Evolutionary conservation across 2,797 vertebrate genomes (phyloP), one percentile per base, ranked within the genome.

Genomic region (Bradypodion pumilum): DNA sequence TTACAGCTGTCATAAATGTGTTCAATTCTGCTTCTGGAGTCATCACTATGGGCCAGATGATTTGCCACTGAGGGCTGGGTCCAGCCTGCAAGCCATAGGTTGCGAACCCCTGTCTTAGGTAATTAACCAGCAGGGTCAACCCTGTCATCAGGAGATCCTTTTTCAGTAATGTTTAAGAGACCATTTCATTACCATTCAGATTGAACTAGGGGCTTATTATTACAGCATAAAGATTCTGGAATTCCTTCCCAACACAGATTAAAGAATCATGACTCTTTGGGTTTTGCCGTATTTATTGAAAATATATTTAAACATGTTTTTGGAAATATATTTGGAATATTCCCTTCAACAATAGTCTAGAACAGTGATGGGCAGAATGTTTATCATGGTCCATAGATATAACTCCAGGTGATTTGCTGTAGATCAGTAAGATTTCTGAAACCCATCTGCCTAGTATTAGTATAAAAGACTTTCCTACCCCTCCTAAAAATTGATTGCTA

Each of bases 301-400:
- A 12, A 65, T n/a, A 8, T 65, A 65, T 68, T 68, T 68, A 32
- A 21, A 37, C 16, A 9, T 35, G 6, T 16, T 56, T 56, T 56
- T 15, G 10, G 21, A n/a, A n/a, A n/a, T n/a, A n/a, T n/a, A n/a
- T n/a, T n/a, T n/a, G n/a, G n/a, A n/a, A n/a, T n/a, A n/a, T n/a
- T n/a, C 12, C 56, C 75, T 68, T 66, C 19, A 68, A 37, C 19
- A 5, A 32, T 68, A 16, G 32, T 21, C 32, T 68, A 37, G 66
- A 68, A 35, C 35, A 32, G 35, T 5, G 66, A 32, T 68, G 29
- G 32, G 32, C 32, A 68, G 66, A 68, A 82, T 73, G 89, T 87
- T 93, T 91, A 83, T 84, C 2, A 10, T 46, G 76, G 82, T 89
- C 84, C 76, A 23, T 32, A 6, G 7, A 15, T 66, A 16, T 15